Evolutionary conservation across 2,888 invertebrate genomes (phyloP), one percentile per base, ranked within the genome.

Genomic region (Beris morrisii): DNA sequence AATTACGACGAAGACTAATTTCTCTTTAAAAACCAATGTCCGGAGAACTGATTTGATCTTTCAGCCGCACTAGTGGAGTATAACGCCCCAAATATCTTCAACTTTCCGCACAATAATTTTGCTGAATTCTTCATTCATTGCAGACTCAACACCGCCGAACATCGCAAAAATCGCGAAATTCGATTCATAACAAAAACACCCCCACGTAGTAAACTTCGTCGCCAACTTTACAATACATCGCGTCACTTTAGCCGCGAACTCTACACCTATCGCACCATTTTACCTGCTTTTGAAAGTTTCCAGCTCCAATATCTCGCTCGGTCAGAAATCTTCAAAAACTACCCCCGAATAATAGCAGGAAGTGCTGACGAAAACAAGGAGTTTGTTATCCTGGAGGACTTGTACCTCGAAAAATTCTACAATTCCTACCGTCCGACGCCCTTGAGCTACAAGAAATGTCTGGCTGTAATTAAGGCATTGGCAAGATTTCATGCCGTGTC

Each of bases 401-500:
- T 79, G 0, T 73, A 76, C 1, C 52, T 81, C 15, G 70, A 79
- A 0, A 73, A 73, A 38, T 84, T 78, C 59, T 76, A 76, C 0
- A 70, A 73, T 28, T 78, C 82, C 0, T 75, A 67, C 28, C 64
- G 84, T 1, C 83, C 82, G 69, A 80, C 81, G 70, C 82, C 83
- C 0, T 79, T 83, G 4, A 82, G 83, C 69, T 70, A 77, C 0
- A 75, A 76, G 0, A 83, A 84, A 69, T 81, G 81, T 67, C 78
- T 77, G 70, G 53, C 79, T 2, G 79, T 79, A 0, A 73, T 83
- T 4, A 79, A 81, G 72, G 75, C 77, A 0, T 72, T 84, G 15
- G 84, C 83, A 0, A 79, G 83, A 72, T 83, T 80, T 64, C 84
- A 85, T 69, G 84, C 84, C 0, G 31, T 84, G 4, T 84, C 84